Evolutionary conservation across 1,140 invertebrate genomes (phyloP).

Genomic region (Eupeodes corollae): DNA sequence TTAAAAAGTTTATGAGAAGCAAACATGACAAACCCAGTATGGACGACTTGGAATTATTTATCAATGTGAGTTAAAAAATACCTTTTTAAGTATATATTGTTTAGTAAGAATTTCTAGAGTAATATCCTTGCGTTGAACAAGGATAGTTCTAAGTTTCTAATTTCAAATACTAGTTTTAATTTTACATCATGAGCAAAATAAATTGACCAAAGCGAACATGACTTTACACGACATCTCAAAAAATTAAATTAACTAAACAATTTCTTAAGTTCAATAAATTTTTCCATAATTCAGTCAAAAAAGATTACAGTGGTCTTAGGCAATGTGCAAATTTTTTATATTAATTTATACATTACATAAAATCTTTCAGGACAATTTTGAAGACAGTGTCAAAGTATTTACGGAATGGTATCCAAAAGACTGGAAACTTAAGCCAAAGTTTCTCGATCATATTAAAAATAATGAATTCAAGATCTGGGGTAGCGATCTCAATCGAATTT

Average conservation of each 20-base stretch:
- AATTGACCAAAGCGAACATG: too few relatives aligned
- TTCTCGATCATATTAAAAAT: slow-evolving; percentile 53
- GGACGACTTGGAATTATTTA: slow-evolving; percentile 47
- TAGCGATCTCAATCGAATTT: slow-evolving; percentile 55
- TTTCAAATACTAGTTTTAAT: too few relatives aligned
- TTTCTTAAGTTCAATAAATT: too few relatives aligned
- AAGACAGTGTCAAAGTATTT: slow-evolving; percentile 60
- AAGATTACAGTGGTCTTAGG: too few relatives aligned
- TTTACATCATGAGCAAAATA: too few relatives aligned
- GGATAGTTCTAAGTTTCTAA: too few relatives aligned
- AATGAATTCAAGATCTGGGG: slow-evolving; percentile 50
- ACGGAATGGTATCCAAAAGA: slow-evolving; percentile 59
- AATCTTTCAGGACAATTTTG: slow-evolving; percentile 42
- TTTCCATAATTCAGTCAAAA: too few relatives aligned
- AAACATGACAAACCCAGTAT: slow-evolving; percentile 43
- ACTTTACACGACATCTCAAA: too few relatives aligned
- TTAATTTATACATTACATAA: background rate
- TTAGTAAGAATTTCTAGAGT: slow-evolving; percentile 42
- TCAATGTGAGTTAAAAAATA: slow-evolving; percentile 40
- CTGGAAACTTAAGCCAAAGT: slow-evolving; percentile 53
- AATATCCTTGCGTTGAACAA: too few relatives aligned
- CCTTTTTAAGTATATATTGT: slow-evolving; percentile 22
- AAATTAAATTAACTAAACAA: too few relatives aligned
- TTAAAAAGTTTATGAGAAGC: slow-evolving; percentile 51
- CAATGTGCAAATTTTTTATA: background rate